Evolutionary conservation across 1,140 invertebrate genomes (phyloP).

Genomic region (Temnothorax nylanderi): DNA sequence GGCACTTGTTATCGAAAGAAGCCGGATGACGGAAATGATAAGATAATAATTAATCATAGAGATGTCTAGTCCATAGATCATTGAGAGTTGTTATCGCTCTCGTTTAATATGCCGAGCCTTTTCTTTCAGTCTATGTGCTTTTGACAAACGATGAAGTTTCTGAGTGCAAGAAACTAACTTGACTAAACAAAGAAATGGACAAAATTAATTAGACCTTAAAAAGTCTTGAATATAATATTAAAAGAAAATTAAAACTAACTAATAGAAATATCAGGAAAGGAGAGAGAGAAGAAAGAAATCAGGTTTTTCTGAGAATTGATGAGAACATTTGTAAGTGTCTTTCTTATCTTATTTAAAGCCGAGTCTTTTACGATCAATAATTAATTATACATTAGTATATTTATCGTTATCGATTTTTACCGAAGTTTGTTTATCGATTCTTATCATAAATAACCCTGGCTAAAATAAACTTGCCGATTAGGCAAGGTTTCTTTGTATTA

Average conservation of each 20-base stretch:
- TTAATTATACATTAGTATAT: no score
- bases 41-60: constrained; percentile 1
- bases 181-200: not conserved
- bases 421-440: no score
- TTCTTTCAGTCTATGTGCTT: not conserved
- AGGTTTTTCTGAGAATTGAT: no score
- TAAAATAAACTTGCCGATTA: no score
- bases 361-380: no score
- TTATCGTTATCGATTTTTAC: no score
- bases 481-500: no score
- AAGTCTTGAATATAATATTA: not conserved
- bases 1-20: not conserved
- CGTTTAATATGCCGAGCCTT: not conserved
- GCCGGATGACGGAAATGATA: constrained; percentile 4
- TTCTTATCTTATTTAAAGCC: no score
- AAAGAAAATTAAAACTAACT: constrained; percentile 1
- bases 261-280: not conserved
- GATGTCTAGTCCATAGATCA: not conserved
- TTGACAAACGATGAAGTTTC: not conserved
- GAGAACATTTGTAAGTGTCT: no score
- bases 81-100: constrained; percentile 8
- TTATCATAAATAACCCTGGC: no score
- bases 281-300: no score
- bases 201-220: not conserved
- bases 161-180: not conserved